Base-by-base conservation (phyloP, 2,113 vertebrate genomes). In the Malurus melanocephalus region DNA sequence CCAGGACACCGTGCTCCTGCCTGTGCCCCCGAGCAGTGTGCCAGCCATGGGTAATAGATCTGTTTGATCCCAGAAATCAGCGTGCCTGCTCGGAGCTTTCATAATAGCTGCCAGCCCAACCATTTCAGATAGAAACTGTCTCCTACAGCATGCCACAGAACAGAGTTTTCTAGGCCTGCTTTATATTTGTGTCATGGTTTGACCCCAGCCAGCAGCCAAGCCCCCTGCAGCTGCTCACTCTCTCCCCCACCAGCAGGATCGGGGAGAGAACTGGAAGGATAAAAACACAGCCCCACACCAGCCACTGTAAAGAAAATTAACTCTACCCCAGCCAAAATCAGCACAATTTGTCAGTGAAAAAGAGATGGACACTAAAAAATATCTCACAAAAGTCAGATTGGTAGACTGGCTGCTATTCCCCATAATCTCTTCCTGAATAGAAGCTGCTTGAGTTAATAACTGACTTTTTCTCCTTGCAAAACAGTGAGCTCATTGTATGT, bases 381-480 rank as follows among this genome's bases (percentile, higher is more conserved):
- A 53, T 33, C 33, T 86, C 80, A 20, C 59, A 88, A 85, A 93
- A 79, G 40, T 84, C 22, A 81, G 38, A 68, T 26, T 56, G 48
- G 62, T 59, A 85, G 38, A 28, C 33, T 87, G 78, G 51, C 32
- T 72, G 74, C 66, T 88, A 53, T 57, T 87, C 30, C n/a, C 7
- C 16, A n/a, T 80, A 83, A 88, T 91, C 68, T 73, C n/a, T 57
- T 88, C 55, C 67, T 65, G 74, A 87, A 88, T 16, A 88, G 76
- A 90, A 75, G 43, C 33, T 51, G 28, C 43, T 81, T 74, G 59
- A 90, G 76, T 69, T 80, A 77, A 53, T 79, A 88, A 72, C 26
- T 71, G 73, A 51, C 21, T 84, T 89, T 79, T 89, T 84, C 73
- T 88, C 68, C 51, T 88, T 55, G 38, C 59, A 55, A 91, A 94